Conservation (phyloP, 2,113 vertebrate species). For the Eurypyga helias region DNA sequence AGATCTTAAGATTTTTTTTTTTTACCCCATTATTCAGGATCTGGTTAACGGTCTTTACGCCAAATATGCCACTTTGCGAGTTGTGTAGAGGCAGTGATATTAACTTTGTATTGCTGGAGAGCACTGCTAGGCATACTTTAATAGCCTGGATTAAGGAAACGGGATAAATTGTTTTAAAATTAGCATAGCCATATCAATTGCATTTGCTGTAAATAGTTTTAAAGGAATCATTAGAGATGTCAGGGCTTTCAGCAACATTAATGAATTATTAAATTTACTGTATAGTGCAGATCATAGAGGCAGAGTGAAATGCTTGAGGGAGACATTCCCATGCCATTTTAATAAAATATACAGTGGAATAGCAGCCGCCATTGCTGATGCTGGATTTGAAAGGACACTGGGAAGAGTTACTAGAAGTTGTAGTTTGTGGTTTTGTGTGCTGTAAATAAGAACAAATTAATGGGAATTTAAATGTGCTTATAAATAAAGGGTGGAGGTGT, state of each 20-base stretch:
- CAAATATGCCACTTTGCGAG: neutral
- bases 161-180: neutral
- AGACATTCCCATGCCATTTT: neutral
- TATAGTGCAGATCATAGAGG: neutral
- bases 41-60: neutral
- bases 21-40: neutral
- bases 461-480: neutral
- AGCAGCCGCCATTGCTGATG: neutral
- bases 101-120: neutral
- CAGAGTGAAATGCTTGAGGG: neutral
- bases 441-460: neutral
- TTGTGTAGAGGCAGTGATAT: neutral
- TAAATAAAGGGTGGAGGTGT: neutral
- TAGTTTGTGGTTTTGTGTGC: neutral
- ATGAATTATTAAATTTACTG: conserved; percentile 7
- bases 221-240: conserved; percentile 18
- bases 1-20: neutral
- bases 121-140: neutral
- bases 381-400: neutral
- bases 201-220: conserved; percentile 33
- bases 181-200: neutral
- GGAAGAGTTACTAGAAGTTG: neutral
- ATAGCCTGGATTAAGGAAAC: neutral
- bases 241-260: neutral
- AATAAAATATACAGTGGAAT: neutral